A percentile compares a stretch with the other conserved stretches of the same genome.
These are phyloP conservation scores for Drosophila subobscura DNA, from an alignment of 1,140 invertebrate species.

Conservation along the genomic window DNA sequence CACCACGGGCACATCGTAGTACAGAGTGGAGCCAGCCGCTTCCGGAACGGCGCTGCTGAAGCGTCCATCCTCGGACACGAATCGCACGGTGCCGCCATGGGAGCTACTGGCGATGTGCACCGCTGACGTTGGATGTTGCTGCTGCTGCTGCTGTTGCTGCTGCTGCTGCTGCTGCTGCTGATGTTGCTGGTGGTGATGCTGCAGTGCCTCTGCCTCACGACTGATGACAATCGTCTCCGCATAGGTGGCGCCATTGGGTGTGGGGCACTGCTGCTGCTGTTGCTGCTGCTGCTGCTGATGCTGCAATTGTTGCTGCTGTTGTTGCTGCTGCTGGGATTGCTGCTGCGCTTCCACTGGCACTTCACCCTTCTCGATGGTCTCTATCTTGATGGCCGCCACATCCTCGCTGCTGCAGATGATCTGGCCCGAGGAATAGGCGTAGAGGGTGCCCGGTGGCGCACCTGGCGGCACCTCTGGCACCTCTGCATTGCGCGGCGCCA, in stretches of 20 bases:
- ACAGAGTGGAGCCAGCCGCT: conserved; percentile 46
- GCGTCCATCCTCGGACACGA: conserved; percentile 66
- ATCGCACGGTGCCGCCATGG: conserved; percentile 51
- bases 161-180: conserved; percentile 58
- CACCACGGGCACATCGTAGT: conserved; percentile 64
- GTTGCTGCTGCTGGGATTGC: conserved; percentile 63
- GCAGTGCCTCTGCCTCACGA: conserved; percentile 58
- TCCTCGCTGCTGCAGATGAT: conserved; percentile 68
- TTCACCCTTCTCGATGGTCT: conserved; percentile 70
- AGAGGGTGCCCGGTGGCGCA: conserved; percentile 50
- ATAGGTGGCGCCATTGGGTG: conserved; percentile 67
- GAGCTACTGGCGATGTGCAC: conserved; percentile 43
- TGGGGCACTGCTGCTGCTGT: conserved; percentile 72
- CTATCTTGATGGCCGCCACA: conserved; percentile 69
- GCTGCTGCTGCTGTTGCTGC: conserved; percentile 45
- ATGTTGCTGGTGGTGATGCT: conserved; percentile 70
- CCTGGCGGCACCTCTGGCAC: conserved; percentile 48
- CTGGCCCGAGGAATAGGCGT: conserved; percentile 60
- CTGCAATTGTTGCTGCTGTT: conserved; percentile 60
- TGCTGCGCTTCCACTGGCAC: conserved; percentile 47
- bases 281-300: conserved; percentile 59
- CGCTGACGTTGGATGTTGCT: conserved; percentile 29
- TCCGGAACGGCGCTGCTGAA: conserved; percentile 47
- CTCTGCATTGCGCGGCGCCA: conserved; percentile 72
- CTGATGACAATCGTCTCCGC: conserved; percentile 68